Conservation (phyloP, 2,888 invertebrate genomes). For the Dynastes hyllus region DNA sequence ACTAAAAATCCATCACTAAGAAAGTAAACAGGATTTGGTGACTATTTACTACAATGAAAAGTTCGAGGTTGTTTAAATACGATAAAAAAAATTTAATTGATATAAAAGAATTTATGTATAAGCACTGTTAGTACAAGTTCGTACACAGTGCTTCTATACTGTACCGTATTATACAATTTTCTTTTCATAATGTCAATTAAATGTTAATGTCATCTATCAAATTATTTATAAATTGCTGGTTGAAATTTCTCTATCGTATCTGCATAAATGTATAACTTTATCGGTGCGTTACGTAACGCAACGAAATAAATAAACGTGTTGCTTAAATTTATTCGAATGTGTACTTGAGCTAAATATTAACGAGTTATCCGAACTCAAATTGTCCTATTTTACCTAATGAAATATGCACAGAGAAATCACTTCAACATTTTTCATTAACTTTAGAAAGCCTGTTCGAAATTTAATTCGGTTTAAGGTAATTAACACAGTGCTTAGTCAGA, state of each 20-base stretch:
- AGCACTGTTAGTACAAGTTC: too few relatives aligned
- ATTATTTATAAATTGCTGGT: not conserved
- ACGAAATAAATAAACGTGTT: not conserved
- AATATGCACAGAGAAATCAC: slow-evolving; percentile 35
- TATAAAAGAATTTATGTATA: too few relatives aligned
- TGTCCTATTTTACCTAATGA: slow-evolving; percentile 11
- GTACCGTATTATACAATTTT: too few relatives aligned
- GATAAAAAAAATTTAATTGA: too few relatives aligned
- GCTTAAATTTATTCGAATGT: slow-evolving; percentile 1
- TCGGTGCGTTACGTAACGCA: not conserved
- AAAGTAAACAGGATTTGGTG: too few relatives aligned
- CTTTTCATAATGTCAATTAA: not conserved
- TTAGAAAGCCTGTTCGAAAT: slow-evolving; percentile 38
- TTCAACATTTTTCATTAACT: slow-evolving; percentile 46
- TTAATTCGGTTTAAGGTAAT: slow-evolving; percentile 31
- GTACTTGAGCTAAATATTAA: slow-evolving; percentile 5
- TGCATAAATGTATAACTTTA: not conserved
- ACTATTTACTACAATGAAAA: too few relatives aligned
- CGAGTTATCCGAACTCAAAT: not conserved
- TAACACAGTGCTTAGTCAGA: slow-evolving; percentile 22
- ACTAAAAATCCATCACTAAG: too few relatives aligned
- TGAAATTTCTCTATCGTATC: not conserved
- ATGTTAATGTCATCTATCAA: not conserved
- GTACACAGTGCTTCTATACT: too few relatives aligned
- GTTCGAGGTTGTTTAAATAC: too few relatives aligned